Evolutionary conservation across 2,113 vertebrate species (phyloP).

Genomic region (Plecotus auritus): DNA sequence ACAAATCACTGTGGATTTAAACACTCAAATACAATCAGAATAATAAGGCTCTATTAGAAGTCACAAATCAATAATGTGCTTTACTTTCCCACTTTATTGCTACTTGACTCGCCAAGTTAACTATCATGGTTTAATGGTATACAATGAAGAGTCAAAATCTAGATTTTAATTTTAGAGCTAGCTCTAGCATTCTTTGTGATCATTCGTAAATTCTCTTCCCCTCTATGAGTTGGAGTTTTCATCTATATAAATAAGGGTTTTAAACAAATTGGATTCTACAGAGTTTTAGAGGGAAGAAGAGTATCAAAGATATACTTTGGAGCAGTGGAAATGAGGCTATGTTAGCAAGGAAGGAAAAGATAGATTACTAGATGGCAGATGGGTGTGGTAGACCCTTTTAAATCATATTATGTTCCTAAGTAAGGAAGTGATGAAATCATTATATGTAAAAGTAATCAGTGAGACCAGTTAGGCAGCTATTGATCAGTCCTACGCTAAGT

Average conservation of each 20-base stretch:
- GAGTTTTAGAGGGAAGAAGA: neutral
- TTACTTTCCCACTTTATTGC: neutral
- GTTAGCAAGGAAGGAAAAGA: neutral
- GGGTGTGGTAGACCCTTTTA: neutral
- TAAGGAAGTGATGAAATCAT: neutral
- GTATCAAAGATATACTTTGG: neutral
- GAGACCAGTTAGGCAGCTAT: neutral
- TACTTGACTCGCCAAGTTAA: neutral
- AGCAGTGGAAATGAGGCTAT: neutral
- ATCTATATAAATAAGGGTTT: neutral
- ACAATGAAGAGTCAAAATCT: neutral
- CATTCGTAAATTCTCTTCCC: neutral
- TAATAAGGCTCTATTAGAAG: neutral
- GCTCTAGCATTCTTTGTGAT: neutral
- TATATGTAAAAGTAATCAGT: neutral
- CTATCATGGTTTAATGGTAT: neutral
- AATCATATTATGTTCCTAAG: neutral
- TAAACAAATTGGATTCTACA: neutral
- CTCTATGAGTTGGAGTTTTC: neutral
- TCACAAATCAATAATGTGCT: neutral
- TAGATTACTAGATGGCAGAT: neutral
- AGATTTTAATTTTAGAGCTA: conserved; percentile 24
- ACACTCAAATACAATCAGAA: neutral
- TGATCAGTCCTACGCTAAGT: neutral
- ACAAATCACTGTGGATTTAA: neutral